A percentile compares a stretch with the other conserved stretches of the same genome.
Conservation (phyloP, 2,113 vertebrate species). For the Dasyprocta punctata region DNA sequence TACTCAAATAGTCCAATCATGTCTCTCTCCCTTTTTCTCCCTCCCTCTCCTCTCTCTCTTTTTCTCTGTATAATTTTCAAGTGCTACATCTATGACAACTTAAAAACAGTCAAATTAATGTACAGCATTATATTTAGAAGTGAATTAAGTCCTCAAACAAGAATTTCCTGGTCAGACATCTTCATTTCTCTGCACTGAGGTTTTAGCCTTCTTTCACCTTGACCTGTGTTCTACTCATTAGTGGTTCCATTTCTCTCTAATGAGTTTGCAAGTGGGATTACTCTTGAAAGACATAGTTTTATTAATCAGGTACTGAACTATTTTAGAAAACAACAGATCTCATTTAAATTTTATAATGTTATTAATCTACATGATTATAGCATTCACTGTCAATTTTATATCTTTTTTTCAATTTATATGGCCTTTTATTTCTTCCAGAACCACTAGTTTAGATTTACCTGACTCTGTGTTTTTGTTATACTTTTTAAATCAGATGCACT, state of each 20-base stretch:
- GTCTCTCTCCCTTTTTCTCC: background rate
- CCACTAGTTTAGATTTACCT: background rate
- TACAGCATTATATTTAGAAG: background rate
- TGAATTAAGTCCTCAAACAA: background rate
- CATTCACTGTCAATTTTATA: background rate
- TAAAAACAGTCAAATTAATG: background rate
- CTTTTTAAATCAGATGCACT: background rate
- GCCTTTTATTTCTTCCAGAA: background rate
- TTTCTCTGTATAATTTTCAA: background rate
- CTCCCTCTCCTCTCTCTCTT: too few relatives aligned
- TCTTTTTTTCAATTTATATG: background rate
- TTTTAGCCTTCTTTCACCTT: background rate
- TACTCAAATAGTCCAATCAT: background rate
- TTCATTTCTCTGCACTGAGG: background rate
- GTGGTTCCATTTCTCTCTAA: background rate
- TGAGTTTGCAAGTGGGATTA: background rate
- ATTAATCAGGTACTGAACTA: background rate
- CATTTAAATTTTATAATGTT: background rate
- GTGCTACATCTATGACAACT: rapidly evolving
- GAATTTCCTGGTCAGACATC: background rate
- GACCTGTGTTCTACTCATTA: background rate
- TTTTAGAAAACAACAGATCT: background rate
- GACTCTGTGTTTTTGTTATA: background rate
- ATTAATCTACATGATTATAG: background rate
- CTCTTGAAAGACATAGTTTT: background rate